Evolutionary conservation across 2,113 vertebrate genomes (phyloP).

Genomic region (Spea multiplicata): DNA sequence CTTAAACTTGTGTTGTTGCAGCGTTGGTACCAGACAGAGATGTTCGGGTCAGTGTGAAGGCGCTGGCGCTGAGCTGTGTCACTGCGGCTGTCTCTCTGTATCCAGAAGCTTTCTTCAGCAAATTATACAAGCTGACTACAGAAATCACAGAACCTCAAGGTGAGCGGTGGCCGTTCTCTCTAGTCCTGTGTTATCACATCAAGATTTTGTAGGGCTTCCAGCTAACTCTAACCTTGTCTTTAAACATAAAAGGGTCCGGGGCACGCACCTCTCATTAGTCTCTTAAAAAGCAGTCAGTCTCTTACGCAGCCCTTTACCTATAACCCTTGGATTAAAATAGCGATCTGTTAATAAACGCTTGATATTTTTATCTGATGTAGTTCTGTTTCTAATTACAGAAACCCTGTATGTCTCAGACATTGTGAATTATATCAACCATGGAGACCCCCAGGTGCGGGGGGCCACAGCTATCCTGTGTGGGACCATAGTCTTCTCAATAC

Average conservation of each 20-base stretch:
- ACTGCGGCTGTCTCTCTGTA: slow-evolving; percentile 84
- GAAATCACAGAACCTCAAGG: slow-evolving; percentile 71
- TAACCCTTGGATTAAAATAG: no score
- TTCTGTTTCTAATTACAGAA: slow-evolving; percentile 67
- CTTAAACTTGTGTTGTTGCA: slow-evolving; percentile 46
- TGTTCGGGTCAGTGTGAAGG: slow-evolving; percentile 95
- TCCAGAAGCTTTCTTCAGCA: slow-evolving; percentile 91
- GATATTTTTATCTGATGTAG: no score
- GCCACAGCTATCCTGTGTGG: slow-evolving; percentile 89
- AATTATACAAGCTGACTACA: slow-evolving; percentile 79
- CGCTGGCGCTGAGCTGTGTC: slow-evolving; percentile 89
- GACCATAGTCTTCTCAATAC: slow-evolving; percentile 81
- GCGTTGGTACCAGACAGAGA: slow-evolving; percentile 89
- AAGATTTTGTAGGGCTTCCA: no score
- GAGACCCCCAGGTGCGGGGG: slow-evolving; percentile 93
- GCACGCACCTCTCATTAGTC: no score
- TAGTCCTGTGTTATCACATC: no score
- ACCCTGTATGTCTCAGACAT: slow-evolving; percentile 90
- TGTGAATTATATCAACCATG: slow-evolving; percentile 81
- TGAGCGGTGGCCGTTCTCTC: slow-evolving; percentile 51
- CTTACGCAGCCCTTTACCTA: no score
- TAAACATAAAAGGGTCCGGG: no score
- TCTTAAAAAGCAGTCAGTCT: no score
- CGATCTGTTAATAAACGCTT: no score
- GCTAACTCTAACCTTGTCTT: no score